Conservation (phyloP, 30 jellyfish, hydroid and myxozoan genomes). For the Nemopilema nomurai region DNA sequence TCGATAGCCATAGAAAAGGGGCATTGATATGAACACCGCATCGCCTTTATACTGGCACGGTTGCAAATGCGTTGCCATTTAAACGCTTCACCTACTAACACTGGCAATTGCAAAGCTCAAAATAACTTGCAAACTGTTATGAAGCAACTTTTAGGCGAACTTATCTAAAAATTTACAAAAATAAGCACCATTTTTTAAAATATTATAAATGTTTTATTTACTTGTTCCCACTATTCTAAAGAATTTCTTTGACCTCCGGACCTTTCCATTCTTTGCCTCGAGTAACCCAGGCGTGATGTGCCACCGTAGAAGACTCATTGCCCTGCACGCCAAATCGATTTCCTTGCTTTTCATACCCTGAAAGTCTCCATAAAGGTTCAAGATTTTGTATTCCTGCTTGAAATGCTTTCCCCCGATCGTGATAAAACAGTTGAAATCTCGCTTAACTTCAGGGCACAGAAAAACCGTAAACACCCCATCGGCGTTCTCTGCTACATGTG, state of each 20-base stretch:
- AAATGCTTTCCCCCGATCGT: slow-evolving; percentile 77
- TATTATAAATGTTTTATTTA: background rate
- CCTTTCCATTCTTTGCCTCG: slow-evolving; percentile 72
- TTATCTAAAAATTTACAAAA: background rate
- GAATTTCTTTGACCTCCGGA: slow-evolving; percentile 53
- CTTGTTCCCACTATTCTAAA: slow-evolving; percentile 39
- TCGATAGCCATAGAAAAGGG: no score
- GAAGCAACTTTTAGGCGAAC: no score
- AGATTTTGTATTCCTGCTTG: slow-evolving; percentile 65
- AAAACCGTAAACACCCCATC: slow-evolving; percentile 93
- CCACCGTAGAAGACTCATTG: slow-evolving; percentile 95
- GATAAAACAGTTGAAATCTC: slow-evolving; percentile 82
- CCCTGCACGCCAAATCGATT: slow-evolving; percentile 90
- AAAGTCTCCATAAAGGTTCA: slow-evolving; percentile 87
- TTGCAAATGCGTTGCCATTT: no score
- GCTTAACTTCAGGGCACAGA: slow-evolving; percentile 85
- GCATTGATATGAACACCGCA: no score
- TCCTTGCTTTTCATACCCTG: slow-evolving; percentile 81
- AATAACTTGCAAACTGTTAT: no score
- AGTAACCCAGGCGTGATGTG: slow-evolving; percentile 96
- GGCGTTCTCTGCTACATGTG: slow-evolving; percentile 88
- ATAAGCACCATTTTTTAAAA: background rate
- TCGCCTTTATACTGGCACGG: no score
- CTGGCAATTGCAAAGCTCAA: no score
- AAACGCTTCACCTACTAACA: no score